phyloP scores from a whole-genome alignment of 2,797 vertebrate species.

The Spinibarbus caldwelli region DNA sequence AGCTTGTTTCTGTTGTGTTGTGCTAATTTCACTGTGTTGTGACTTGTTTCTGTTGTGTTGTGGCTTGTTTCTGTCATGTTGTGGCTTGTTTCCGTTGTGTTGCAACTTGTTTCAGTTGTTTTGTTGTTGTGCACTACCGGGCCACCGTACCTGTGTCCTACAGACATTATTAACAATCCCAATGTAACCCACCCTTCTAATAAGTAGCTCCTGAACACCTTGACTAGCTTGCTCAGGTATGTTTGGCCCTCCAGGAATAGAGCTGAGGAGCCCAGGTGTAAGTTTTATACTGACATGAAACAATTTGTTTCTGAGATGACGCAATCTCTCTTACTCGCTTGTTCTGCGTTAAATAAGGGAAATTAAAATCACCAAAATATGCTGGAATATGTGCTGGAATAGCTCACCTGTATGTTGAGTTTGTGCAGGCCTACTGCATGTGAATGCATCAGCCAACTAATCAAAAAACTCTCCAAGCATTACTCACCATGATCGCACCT shows the following conservation, averaged over 20 bases:
- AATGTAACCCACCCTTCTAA: neutral
- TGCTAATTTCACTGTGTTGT: too few relatives aligned
- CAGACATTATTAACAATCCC: neutral
- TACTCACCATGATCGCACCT: conserved; percentile 2
- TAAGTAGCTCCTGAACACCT: neutral
- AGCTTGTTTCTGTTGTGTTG: too few relatives aligned
- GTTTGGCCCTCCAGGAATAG: neutral
- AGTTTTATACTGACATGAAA: neutral
- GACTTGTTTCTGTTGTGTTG: too few relatives aligned
- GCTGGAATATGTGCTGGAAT: neutral
- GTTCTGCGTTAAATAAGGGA: neutral
- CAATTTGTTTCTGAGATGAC: neutral
- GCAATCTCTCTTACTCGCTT: neutral
- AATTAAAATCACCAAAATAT: neutral
- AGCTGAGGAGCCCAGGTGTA: neutral
- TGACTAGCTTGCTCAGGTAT: neutral
- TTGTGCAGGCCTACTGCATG: neutral
- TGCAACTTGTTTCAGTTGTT: too few relatives aligned
- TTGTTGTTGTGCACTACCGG: too few relatives aligned
- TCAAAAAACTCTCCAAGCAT: neutral
- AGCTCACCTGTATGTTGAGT: neutral
- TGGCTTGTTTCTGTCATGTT: too few relatives aligned
- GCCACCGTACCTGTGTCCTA: neutral
- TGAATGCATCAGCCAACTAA: neutral
- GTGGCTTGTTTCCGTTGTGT: too few relatives aligned